Base-by-base conservation (phyloP, 2,888 invertebrate genomes). In the Ectemnius continuus region DNA sequence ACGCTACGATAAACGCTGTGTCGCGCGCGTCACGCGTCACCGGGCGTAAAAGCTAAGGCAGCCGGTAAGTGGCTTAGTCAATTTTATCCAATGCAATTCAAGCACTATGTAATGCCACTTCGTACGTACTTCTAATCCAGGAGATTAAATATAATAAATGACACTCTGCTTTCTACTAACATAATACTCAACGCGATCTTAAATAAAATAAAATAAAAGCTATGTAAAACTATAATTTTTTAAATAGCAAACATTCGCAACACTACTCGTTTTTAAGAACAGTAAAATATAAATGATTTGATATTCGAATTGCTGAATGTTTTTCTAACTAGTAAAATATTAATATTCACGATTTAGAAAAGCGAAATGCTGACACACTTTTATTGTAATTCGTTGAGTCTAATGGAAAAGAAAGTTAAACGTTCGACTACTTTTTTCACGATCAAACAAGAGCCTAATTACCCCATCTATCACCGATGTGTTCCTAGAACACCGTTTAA, bases 1-100 rank as follows among this genome's bases (percentile, higher is more conserved):
- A 75, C 77, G 77, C 84, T 80, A 84, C 84, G 85, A 87, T 87
- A 86, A 87, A 84, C 84, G 84, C 86, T 85, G 78, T 79, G 83
- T 80, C 81, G 77, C 78, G 69, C 71, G 73, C 81, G 85, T 81
- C 75, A 85, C 78, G 84, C 77, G 80, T 76, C 72, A 78, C 62
- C 73, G 80, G 61, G 75, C 77, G 36, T 36, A 36, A 36, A 36
- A 36, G 36, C 8, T 36, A 67, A 73, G 59, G 59, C 64, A 60
- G 16, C 28, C 28, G 61, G 63, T 68, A 68, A 58, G 61, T 60
- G 57, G n/a, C 11, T 20, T 36, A 28, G 64, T 69, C 60, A 36
- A 11, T 56, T 13, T 52, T 67, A 36, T 36, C 36, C 6, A 36
- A 36, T 36, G 36, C 5, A 36, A 8, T 2, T 36, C 36, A 36